Evolutionary conservation across 2,888 invertebrate species (phyloP).

Genomic region (Thera britannica): DNA sequence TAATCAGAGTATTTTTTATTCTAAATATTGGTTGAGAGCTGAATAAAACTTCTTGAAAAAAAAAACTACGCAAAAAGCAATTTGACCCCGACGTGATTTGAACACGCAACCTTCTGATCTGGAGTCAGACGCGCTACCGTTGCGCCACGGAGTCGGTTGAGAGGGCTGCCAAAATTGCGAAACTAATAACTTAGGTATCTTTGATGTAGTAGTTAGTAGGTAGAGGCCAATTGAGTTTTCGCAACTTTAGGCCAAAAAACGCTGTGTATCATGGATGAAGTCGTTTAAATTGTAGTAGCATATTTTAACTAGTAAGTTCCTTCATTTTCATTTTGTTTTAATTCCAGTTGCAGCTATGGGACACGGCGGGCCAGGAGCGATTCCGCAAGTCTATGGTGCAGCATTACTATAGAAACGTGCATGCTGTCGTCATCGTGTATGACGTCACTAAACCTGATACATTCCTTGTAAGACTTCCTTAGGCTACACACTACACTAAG

Average conservation of each 20-base stretch:
- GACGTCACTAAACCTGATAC: conserved; percentile 89
- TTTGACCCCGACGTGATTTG: conserved; percentile 97
- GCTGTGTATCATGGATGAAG: neutral
- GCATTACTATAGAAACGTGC: conserved; percentile 93
- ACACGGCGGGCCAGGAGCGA: conserved; percentile 92
- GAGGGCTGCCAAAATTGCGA: conserved; percentile 15
- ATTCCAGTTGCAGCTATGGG: conserved; percentile 90
- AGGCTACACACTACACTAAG: too few relatives aligned
- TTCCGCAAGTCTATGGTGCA: conserved; percentile 92
- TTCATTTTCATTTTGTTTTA: neutral
- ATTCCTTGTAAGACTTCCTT: conserved; percentile 81
- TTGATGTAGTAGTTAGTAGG: neutral
- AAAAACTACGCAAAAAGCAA: conserved; percentile 12
- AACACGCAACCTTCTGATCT: conserved; percentile 99
- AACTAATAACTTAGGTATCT: neutral
- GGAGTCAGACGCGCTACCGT: conserved; percentile 99
- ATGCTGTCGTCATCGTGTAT: conserved; percentile 94
- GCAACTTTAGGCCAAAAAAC: neutral
- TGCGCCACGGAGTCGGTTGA: conserved; percentile 94
- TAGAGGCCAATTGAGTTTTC: neutral
- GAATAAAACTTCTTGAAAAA: neutral
- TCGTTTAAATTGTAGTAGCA: too few relatives aligned
- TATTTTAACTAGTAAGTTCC: too few relatives aligned
- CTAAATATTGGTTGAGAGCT: neutral
- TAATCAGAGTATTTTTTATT: too few relatives aligned